Conservation (phyloP, 2,888 invertebrate species). For the Nomada fucata region DNA sequence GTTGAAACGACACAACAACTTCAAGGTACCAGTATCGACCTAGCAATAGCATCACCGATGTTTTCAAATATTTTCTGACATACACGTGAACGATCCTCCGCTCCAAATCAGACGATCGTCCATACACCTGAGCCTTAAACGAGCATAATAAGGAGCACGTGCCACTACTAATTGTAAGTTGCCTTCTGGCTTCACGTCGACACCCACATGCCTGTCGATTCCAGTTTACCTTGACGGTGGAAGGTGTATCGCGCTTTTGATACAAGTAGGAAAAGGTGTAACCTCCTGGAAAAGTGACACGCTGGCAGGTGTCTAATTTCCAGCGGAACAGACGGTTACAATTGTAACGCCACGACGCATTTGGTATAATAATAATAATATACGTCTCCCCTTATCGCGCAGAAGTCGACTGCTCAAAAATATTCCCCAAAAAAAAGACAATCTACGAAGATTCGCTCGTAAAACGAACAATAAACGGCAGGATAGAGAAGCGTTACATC, state of each 20-base stretch:
- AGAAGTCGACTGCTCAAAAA: no score
- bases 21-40: background rate
- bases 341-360: constrained; percentile 15
- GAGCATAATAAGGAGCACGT: constrained; percentile 40
- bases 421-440: background rate
- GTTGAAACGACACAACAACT: background rate
- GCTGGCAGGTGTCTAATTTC: constrained; percentile 57
- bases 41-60: no score
- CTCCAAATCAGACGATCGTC: background rate
- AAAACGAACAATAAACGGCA: background rate
- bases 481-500: background rate
- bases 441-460: background rate
- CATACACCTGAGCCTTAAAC: constrained; percentile 2
- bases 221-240: constrained; percentile 80
- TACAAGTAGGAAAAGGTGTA: constrained; percentile 66
- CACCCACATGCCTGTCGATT: constrained; percentile 76
- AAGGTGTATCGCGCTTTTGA: constrained; percentile 70
- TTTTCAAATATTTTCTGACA: no score
- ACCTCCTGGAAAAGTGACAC: constrained; percentile 72
- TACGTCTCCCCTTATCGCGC: no score
- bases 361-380: no score
- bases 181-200: constrained; percentile 70
- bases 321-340: constrained; percentile 26
- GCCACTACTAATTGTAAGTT: constrained; percentile 60
- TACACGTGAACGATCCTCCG: background rate